Base-by-base conservation (phyloP, 2,797 vertebrate genomes). In the Alcedo quadribrachys region DNA sequence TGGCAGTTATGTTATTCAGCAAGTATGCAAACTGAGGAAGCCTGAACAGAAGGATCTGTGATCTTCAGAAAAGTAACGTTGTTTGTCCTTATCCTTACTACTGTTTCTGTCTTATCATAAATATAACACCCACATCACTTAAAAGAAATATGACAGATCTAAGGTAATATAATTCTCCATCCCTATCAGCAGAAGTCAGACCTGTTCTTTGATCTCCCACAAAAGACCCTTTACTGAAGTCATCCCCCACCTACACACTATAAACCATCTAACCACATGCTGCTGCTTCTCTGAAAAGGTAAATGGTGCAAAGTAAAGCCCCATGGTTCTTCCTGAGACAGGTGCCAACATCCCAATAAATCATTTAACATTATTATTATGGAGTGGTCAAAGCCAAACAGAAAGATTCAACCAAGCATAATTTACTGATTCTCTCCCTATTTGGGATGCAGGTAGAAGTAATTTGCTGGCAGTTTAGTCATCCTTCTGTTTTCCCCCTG, bases 391-490 rank as follows among this genome's bases (percentile, higher is more conserved):
- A 91, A 84, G 71, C 57, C 61, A 85, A 84, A 35, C 63, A 81
- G 35, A 74, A 22, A 37, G 15, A 67, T 76, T 37, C 53, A 81
- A 33, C 62, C 79, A 69, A 67, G n/a, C 53, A 19, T 32, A 13
- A 68, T 54, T 70, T 74, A 73, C 57, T 54, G 50, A 80, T 46
- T 67, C 43, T 7, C 67, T 22, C 69, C 74, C 71, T 60, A 22
- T 71, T 42, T 43, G 60, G 57, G 54, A 9, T 1, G 20, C 71
- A 77, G n/a, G 60, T n/a, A 57, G 79, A 67, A 94, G 48, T 65
- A 80, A 70, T 80, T 58, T 85, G 80, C 30, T 71, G 83, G 58
- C 80, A 94, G 45, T n/a, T 80, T 75, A 83, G 14, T 89, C 54
- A 85, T 68, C 76, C 46, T 85, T 73, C 76, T 75, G 30, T 65